Base-by-base conservation (phyloP, 2,888 invertebrate genomes). In the Nymphalis urticae region DNA sequence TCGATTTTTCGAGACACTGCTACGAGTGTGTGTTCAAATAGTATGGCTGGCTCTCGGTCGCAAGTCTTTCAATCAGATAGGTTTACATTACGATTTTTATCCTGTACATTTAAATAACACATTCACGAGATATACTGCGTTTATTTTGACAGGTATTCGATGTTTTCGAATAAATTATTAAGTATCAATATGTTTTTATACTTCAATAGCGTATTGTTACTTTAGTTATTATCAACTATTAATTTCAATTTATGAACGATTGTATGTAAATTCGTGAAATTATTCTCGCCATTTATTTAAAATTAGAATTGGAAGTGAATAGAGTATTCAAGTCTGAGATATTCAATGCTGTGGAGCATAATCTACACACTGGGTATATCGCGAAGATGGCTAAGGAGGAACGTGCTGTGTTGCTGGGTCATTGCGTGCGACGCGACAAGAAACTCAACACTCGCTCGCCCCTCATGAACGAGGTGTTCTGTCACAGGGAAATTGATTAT, bases 11-110 rank as follows among this genome's bases (percentile, higher is more conserved):
- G 95, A 95, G 82, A 91, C 92, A 9, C 80, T 95, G 21, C 83
- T 94, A 59, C 88, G 93, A 67, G 87, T 95, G 82, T 88, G 94
- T 61, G 93, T 94, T 58, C 93, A 94, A 77, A 93, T 95, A 60
- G 93, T 95, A 48, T 95, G 95, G 95, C 88, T 95, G 72, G 94
- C 95, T 27, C 82, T 95, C 53, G 93, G 94, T 65, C 88, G 95
- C 62, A 94, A 92, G 79, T 82, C 93, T 74, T 93, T 94, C 75
- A 88, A 91, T 77, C 86, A 94, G 76, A 95, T 95, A 77, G 95
- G 95, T 95, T 81, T 77, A 47, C 60, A 9, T n/a, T 58, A 42
- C 19, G 21, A 21, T 48, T 24, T 32, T 24, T 61, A 17, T 48
- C 24, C 48, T 24, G 48, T 17, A 56, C 27, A 56, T 32, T 56